Evolutionary conservation across 1,140 invertebrate genomes (phyloP), one percentile per base, ranked within the genome.

Genomic region (Drosophila ambigua): DNA sequence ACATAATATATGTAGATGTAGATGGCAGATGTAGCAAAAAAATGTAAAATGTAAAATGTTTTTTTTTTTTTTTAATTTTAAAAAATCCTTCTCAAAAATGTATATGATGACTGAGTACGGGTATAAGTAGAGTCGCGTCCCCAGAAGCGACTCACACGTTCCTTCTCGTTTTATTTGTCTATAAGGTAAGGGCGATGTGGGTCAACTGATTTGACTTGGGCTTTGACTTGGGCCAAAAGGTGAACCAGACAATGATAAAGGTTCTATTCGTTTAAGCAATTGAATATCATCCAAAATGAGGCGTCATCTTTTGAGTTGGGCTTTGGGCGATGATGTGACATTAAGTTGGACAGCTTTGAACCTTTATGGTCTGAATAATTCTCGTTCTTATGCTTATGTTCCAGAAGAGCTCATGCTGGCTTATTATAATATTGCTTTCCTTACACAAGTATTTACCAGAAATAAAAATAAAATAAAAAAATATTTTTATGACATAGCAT

Each of bases 191-290:
- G 58, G 31, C 35, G 60, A 68, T 61, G 68, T 72, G 68, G 67
- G 68, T 72, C 66, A 72, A 72, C 48, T 52, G 67, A 39, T 44
- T 35, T 43, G 15, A 24, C 31, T 45, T 15, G 23, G 48, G 48
- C 1, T 1, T 20, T 20, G 20, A 20, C 20, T 20, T 20, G 20
- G 23, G 3, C 35, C 48, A 39, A 60, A 60, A 48, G 66, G 67
- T 72, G 31, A 72, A 52, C 41, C 31, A 52, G 68, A 61, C 67
- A 69, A 69, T 69, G 67, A 69, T 69, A 45, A 69, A 66, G 67
- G 66, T 65, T 57, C 55, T 68, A 13, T 20, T 49, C 2, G 24
- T 28, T 31, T 35, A 31, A 16, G 51, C 52, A 69, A 69, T 69
- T 69, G 67, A 69, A 55, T 69, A 57, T 69, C 45, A 26, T 15